Percentiles rank a stretch among this genome's conserved stretches.
phyloP scores from a whole-genome alignment of 1,140 invertebrate species.

The Vanessa tameamea region DNA sequence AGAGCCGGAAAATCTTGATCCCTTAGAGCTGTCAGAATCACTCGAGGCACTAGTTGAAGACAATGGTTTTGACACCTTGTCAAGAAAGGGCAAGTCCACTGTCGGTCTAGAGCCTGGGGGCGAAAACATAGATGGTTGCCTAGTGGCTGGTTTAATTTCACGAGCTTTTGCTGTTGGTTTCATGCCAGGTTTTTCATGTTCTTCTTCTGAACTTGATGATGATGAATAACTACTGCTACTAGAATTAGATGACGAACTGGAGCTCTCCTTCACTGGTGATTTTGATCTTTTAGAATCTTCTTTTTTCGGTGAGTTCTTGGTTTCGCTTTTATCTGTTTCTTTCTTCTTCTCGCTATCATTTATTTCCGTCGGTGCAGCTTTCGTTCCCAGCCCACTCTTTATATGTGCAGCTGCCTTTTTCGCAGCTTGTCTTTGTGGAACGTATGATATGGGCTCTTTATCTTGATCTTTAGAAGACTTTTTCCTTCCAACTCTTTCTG shows the following conservation, averaged over 20 bases:
- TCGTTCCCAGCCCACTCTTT: conserved; percentile 87
- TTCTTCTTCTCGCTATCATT: conserved; percentile 76
- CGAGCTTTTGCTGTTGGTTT: conserved; percentile 71
- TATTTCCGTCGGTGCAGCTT: conserved; percentile 79
- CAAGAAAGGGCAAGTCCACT: conserved; percentile 83
- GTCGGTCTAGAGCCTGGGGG: conserved; percentile 74
- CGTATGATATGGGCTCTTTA: conserved; percentile 89
- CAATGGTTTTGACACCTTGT: conserved; percentile 81
- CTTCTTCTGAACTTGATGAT: conserved; percentile 80
- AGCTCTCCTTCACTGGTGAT: conserved; percentile 64
- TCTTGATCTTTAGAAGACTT: conserved; percentile 78
- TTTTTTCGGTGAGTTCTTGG: conserved; percentile 69
- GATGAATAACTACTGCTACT: conserved; percentile 77
- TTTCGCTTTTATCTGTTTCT: conserved; percentile 62
- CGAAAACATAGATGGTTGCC: conserved; percentile 73
- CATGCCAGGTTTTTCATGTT: conserved; percentile 67
- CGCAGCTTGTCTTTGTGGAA: conserved; percentile 93
- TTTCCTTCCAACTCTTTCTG: conserved; percentile 80
- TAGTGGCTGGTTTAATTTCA: conserved; percentile 64
- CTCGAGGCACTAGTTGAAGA: conserved; percentile 80
- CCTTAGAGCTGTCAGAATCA: conserved; percentile 76
- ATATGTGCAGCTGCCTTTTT: conserved; percentile 95
- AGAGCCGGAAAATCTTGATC: conserved; percentile 65
- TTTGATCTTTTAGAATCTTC: conserved; percentile 68
- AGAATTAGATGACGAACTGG: conserved; percentile 74